Percentiles rank a stretch among this genome's conserved stretches.
These are phyloP conservation scores for Alentia gelatinosa DNA, from an alignment of 2,888 invertebrate species.

Conservation along the genomic window DNA sequence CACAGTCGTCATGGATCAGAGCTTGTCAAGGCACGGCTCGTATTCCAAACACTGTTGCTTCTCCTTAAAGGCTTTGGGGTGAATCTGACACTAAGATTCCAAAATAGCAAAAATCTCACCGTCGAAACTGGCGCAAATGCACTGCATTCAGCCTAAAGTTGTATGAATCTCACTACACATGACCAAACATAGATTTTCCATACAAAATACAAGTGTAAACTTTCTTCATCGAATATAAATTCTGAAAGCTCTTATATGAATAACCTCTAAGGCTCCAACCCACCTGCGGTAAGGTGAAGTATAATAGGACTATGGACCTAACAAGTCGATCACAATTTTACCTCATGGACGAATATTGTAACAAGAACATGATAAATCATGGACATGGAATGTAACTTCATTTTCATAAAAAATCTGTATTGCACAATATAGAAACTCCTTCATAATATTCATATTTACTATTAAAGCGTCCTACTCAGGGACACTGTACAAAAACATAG, in stretches of 20 bases:
- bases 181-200: not conserved
- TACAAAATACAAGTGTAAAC: slow-evolving; percentile 19
- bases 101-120: not conserved
- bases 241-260: not conserved
- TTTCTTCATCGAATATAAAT: not conserved
- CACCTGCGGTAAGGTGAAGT: not conserved
- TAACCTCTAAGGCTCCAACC: not conserved
- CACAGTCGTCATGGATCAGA: not conserved
- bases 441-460: not conserved
- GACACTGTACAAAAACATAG: too few species aligned
- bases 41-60: not conserved
- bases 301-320: not conserved
- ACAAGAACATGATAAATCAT: not conserved
- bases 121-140: not conserved
- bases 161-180: not conserved
- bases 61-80: not conserved
- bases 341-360: slow-evolving; percentile 8
- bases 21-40: not conserved
- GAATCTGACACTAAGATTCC: not conserved
- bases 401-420: not conserved
- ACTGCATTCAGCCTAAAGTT: not conserved
- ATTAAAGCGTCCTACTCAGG: too few species aligned
- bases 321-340: not conserved
- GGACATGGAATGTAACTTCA: slow-evolving; percentile 6
- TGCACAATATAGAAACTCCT: not conserved